phyloP scores from a whole-genome alignment of 2,797 vertebrate genomes.

The Clamator glandarius region DNA sequence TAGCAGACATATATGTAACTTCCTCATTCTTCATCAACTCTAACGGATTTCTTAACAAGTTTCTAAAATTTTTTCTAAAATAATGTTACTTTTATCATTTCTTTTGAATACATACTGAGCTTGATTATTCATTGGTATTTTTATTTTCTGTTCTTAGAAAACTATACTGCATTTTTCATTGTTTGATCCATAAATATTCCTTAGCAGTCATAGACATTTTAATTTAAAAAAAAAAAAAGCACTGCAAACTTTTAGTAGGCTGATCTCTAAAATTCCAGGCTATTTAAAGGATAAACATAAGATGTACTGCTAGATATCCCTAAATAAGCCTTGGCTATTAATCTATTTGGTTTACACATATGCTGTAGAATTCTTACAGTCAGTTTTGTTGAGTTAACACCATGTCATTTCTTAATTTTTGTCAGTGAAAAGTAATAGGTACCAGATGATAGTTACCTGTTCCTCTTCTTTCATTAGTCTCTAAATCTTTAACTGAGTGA shows the following conservation, averaged over 20 bases:
- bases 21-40: neutral
- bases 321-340: neutral
- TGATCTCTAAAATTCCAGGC: neutral
- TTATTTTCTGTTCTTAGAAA: neutral
- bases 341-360: neutral
- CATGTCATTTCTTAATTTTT: neutral
- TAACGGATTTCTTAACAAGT: neutral
- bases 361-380: neutral
- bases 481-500: neutral
- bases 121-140: neutral
- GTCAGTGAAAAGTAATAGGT: neutral
- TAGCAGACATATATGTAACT: neutral
- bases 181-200: neutral
- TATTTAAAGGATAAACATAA: neutral
- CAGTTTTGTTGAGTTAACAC: neutral
- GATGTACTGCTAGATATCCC: neutral
- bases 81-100: neutral
- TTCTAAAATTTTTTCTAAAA: neutral
- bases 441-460: neutral
- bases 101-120: neutral
- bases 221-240: neutral
- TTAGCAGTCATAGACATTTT: neutral
- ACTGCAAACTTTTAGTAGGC: neutral
- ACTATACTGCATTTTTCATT: neutral
- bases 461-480: neutral